Evolutionary conservation across 2,113 vertebrate species (phyloP).

Genomic region (Larimichthys polyactis): DNA sequence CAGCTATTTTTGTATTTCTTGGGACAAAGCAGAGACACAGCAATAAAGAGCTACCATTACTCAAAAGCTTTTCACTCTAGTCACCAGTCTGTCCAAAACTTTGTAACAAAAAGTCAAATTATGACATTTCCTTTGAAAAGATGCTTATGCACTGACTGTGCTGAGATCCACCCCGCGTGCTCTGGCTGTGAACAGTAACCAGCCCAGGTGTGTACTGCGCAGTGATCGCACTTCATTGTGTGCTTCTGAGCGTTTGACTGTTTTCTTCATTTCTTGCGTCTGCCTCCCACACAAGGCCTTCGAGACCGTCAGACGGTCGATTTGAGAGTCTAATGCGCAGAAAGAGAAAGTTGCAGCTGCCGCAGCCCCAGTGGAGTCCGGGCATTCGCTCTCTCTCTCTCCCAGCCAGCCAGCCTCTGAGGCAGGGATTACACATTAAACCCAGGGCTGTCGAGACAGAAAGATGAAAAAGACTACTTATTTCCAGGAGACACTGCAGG

Average conservation of each 20-base stretch:
- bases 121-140: conserved; percentile 11
- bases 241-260: conserved; percentile 33
- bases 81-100: conserved; percentile 2
- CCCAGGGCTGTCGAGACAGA: conserved; percentile 54
- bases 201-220: conserved; percentile 33
- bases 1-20: conserved; percentile 23
- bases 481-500: conserved; percentile 50
- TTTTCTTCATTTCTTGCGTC: conserved; percentile 54
- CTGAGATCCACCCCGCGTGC: conserved; percentile 3
- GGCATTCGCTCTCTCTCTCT: conserved; percentile 34
- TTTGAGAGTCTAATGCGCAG: conserved; percentile 78
- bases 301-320: conserved; percentile 51
- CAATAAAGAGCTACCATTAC: not conserved
- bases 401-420: conserved; percentile 54
- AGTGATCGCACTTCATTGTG: conserved; percentile 28
- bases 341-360: conserved; percentile 64
- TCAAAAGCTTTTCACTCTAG: not conserved
- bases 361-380: conserved; percentile 24
- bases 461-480: conserved; percentile 42
- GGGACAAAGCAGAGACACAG: conserved; percentile 1
- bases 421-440: conserved; percentile 72
- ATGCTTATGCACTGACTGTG: not conserved
- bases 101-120: conserved; percentile 9
- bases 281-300: conserved; percentile 59
- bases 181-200: conserved; percentile 18